phyloP scores from a whole-genome alignment of 2,113 vertebrate genomes.

The Lepisosteus oculatus region DNA sequence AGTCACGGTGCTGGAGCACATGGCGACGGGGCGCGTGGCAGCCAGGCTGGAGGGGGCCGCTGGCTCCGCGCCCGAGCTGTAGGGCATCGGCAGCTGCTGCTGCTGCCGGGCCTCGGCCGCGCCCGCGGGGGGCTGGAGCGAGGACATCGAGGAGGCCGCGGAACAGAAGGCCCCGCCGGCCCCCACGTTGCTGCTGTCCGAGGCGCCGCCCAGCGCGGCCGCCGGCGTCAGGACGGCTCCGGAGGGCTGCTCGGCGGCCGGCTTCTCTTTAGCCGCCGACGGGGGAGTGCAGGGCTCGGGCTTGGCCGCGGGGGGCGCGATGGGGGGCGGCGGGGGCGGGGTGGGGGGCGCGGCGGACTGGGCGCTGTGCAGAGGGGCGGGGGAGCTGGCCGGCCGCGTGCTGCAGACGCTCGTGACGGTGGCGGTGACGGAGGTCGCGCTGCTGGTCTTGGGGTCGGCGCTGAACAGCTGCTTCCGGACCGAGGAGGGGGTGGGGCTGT shows the following conservation, averaged over 20 bases:
- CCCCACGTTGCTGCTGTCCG: slow-evolving; percentile 62
- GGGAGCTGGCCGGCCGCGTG: slow-evolving; percentile 61
- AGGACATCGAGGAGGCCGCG: slow-evolving; percentile 29
- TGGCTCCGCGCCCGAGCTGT: slow-evolving; percentile 76
- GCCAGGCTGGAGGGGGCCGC: slow-evolving; percentile 63
- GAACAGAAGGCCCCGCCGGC: slow-evolving; percentile 53
- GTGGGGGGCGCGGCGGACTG: slow-evolving; percentile 61
- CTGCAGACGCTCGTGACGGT: slow-evolving; percentile 67
- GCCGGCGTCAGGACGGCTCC: slow-evolving; percentile 42
- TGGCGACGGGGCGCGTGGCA: slow-evolving; percentile 68
- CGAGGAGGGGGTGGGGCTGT: slow-evolving; percentile 80
- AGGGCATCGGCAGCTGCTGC: slow-evolving; percentile 72
- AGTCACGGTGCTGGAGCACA: slow-evolving; percentile 64
- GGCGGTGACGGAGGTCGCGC: slow-evolving; percentile 61
- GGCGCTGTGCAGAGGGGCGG: slow-evolving; percentile 53
- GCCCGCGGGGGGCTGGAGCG: slow-evolving; percentile 56
- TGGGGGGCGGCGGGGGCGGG: slow-evolving; percentile 65
- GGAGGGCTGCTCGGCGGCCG: slow-evolving; percentile 54
- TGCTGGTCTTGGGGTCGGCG: slow-evolving; percentile 76
- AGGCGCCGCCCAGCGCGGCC: slow-evolving; percentile 46
- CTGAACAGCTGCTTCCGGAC: slow-evolving; percentile 92
- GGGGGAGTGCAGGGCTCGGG: slow-evolving; percentile 67
- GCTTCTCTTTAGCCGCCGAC: slow-evolving; percentile 78
- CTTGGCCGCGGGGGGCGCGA: slow-evolving; percentile 69
- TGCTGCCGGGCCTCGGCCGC: slow-evolving; percentile 55